phyloP scores from a whole-genome alignment of 1,140 invertebrate genomes.

The Dendrolimus kikuchii region DNA sequence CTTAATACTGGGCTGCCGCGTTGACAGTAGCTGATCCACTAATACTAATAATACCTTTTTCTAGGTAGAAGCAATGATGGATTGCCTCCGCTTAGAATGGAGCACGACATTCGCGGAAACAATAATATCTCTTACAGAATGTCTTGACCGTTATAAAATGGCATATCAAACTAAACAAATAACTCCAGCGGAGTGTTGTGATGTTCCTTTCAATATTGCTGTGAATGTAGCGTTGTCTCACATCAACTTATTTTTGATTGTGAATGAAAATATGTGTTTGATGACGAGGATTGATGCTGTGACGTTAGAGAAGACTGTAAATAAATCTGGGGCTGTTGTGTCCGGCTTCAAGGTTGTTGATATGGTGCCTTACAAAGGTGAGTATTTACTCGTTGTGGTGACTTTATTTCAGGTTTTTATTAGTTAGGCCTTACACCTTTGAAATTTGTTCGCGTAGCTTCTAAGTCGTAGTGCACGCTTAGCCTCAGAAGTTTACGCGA shows the following conservation, averaged over 20 bases:
- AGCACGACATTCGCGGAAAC: slow-evolving; percentile 46
- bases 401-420: no score
- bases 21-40: no score
- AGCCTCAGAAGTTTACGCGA: no score
- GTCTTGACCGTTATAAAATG: slow-evolving; percentile 44
- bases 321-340: slow-evolving; percentile 45
- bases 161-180: slow-evolving; percentile 3
- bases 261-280: slow-evolving; percentile 51
- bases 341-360: slow-evolving; percentile 63
- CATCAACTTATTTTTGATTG: slow-evolving; percentile 62
- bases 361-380: slow-evolving; percentile 59
- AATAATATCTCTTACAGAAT: slow-evolving; percentile 42
- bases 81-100: slow-evolving; percentile 64
- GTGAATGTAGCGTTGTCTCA: slow-evolving; percentile 62
- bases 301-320: slow-evolving; percentile 45
- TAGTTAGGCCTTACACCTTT: no score
- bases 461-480: no score
- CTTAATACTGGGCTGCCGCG: no score
- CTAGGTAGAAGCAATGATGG: slow-evolving; percentile 68
- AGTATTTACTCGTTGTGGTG: slow-evolving; percentile 9
- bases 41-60: no score
- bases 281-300: slow-evolving; percentile 63
- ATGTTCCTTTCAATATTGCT: slow-evolving; percentile 33
- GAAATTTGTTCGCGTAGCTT: no score
- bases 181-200: slow-evolving; percentile 5